Evolutionary conservation across 2,888 invertebrate genomes (phyloP).

Genomic region (Pheosia tremula): DNA sequence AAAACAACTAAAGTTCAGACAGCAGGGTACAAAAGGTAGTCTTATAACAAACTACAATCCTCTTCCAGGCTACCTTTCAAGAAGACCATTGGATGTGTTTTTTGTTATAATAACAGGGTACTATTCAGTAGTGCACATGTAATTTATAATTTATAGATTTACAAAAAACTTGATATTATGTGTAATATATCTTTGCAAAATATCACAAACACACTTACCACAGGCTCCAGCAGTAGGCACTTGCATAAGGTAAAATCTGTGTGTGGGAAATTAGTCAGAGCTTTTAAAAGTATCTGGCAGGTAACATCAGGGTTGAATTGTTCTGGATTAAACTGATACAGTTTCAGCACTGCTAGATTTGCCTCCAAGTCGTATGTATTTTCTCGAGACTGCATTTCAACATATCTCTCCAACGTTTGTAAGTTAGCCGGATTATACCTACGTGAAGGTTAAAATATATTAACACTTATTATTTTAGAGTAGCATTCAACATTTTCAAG

Average conservation of each 20-base stretch:
- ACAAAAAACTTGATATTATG: too few relatives aligned
- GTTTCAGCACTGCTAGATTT: conserved; percentile 97
- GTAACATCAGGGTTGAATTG: conserved; percentile 93
- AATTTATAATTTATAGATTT: too few relatives aligned
- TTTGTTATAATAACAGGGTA: too few relatives aligned
- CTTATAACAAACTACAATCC: too few relatives aligned
- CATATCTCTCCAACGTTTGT: conserved; percentile 94
- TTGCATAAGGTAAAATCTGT: conserved; percentile 99
- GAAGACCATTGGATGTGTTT: too few relatives aligned
- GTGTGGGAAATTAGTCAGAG: conserved; percentile 98
- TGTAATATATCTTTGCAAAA: too few relatives aligned
- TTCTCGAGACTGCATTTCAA: conserved; percentile 96
- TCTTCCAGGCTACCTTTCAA: too few relatives aligned
- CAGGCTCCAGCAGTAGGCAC: conserved; percentile 93
- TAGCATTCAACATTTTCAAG: background rate
- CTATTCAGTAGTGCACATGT: too few relatives aligned
- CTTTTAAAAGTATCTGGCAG: conserved; percentile 96
- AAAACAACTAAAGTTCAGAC: too few relatives aligned
- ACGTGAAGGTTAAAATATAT: conserved; percentile 15
- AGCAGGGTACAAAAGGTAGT: too few relatives aligned
- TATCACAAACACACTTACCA: conserved; percentile 54
- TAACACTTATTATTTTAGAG: background rate
- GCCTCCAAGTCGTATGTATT: conserved; percentile 99
- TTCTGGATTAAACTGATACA: conserved; percentile 98
- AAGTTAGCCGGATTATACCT: conserved; percentile 99